Evolutionary conservation across 2,888 invertebrate genomes (phyloP), one percentile per base, ranked within the genome.

Genomic region (Aleiodes alternator): DNA sequence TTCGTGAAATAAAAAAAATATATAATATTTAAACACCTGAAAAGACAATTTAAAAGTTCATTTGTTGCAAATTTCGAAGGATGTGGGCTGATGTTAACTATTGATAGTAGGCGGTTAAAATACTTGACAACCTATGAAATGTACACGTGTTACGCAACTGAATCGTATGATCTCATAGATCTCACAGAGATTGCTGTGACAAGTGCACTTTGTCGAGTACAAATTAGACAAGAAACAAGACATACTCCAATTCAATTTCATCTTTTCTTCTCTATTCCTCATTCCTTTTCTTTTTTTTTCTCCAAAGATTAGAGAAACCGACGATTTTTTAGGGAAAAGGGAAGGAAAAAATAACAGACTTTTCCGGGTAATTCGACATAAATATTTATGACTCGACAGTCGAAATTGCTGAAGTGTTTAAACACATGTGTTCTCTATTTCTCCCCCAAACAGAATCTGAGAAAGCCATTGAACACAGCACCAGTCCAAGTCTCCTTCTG

Each of bases 111-210:
- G 72, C 76, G 72, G 68, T n/a, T 29, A 61, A 14, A 50, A 72
- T 51, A 51, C 72, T 34, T 51, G 55, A 64, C 70, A 70, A 51
- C 9, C 48, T 57, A 34, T 69, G 14, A 75, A 43, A 50, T 59
- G 48, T 59, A 70, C 69, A 76, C 55, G 72, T 71, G 76, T 81
- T 83, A 61, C 80, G 80, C 82, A 84, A 84, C 78, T 78, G 78
- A 82, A 83, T 81, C 79, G 83, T 76, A 84, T 84, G 84, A 84
- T 82, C 80, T 83, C 82, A 82, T 79, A 76, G 79, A 81, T 81
- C 80, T 79, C 77, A 73, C 68, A 55, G 76, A 70, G 78, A 80
- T 80, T 78, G 70, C 59, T 69, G 53, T 61, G 72, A 69, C 72
- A 72, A 76, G 59, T 68, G 68, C 51, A 68, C 53, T 31, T 72